A percentile compares a stretch with the other conserved stretches of the same genome.
Conservation (phyloP, 2,113 vertebrate genomes). For the Cryptomyrus ogoouensis region DNA sequence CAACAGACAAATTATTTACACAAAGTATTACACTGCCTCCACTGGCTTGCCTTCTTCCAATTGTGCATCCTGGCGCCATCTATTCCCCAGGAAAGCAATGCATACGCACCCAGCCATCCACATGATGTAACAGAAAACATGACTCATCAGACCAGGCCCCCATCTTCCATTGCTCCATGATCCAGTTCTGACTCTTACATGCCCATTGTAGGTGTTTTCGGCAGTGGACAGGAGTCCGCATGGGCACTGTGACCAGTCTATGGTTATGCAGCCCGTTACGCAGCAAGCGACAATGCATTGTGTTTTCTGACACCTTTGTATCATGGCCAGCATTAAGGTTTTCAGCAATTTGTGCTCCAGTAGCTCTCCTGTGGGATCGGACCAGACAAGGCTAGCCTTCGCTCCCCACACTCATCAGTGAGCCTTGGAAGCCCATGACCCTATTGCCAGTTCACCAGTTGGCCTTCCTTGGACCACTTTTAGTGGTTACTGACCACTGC, state of each 20-base stretch:
- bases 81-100: background rate
- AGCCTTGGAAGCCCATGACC: too few species aligned
- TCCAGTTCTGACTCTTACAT: background rate
- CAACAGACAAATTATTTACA: background rate
- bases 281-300: too few species aligned
- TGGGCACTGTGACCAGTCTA: background rate
- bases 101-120: background rate
- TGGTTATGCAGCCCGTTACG: too few species aligned
- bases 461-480: too few species aligned
- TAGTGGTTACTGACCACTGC: too few species aligned
- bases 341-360: too few species aligned
- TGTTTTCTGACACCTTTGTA: too few species aligned
- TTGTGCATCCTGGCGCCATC: background rate
- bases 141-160: background rate
- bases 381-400: too few species aligned
- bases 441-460: too few species aligned
- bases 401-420: too few species aligned
- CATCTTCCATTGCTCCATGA: background rate
- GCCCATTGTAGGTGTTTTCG: background rate
- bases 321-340: too few species aligned
- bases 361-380: too few species aligned
- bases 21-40: background rate
- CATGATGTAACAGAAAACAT: background rate
- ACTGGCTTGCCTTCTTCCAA: background rate
- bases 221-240: background rate